Conservation (phyloP, 2,888 invertebrate species). For the Morinoia aosen region DNA sequence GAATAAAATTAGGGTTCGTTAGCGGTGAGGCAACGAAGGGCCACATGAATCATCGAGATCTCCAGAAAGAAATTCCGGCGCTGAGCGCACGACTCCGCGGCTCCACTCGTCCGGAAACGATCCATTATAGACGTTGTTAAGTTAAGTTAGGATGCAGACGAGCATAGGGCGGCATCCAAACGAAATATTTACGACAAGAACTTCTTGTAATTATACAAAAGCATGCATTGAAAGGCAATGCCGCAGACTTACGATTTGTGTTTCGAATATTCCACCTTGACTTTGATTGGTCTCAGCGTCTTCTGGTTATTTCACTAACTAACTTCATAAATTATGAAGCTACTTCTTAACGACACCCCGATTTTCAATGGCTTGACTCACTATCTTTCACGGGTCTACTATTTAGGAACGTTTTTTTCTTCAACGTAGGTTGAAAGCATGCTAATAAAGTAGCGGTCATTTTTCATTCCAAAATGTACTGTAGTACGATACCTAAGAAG, state of each 20-base stretch:
- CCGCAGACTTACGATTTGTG: slow-evolving; percentile 40
- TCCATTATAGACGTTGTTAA: slow-evolving; percentile 40
- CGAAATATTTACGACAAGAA: slow-evolving; percentile 40
- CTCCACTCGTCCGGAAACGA: slow-evolving; percentile 48
- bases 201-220: slow-evolving; percentile 52
- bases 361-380: slow-evolving; percentile 33
- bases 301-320: slow-evolving; percentile 40
- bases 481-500: neutral
- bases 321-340: slow-evolving; percentile 42
- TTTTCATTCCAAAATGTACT: neutral
- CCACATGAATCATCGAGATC: slow-evolving; percentile 30
- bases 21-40: slow-evolving; percentile 28
- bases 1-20: slow-evolving; percentile 52
- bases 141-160: slow-evolving; percentile 44
- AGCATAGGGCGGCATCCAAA: slow-evolving; percentile 8
- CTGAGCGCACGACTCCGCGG: neutral
- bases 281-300: slow-evolving; percentile 7
- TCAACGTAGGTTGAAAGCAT: neutral
- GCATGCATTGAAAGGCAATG: slow-evolving; percentile 48
- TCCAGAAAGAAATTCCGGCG: neutral
- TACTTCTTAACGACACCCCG: neutral
- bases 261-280: slow-evolving; percentile 43
- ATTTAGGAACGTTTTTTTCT: neutral
- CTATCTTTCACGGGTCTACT: neutral
- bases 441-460: neutral